Conservation (phyloP, 2,797 vertebrate genomes). For the Coilia nasus region DNA sequence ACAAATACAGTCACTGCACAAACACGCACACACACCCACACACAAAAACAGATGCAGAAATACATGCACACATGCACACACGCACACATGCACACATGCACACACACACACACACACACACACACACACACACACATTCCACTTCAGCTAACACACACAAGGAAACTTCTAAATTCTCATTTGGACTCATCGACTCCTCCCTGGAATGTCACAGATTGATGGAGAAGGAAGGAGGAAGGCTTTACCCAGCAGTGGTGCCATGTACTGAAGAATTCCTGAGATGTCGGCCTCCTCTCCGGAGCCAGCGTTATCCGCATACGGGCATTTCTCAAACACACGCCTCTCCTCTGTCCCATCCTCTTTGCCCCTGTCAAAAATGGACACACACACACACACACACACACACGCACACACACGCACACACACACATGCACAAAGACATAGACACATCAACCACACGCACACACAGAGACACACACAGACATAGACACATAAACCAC, state of each 20-base stretch:
- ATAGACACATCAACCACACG: no score
- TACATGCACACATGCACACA: background rate
- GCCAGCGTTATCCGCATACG: slow-evolving; percentile 84
- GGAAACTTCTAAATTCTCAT: no score
- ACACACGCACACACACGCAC: slow-evolving; percentile 31
- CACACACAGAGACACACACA: slow-evolving; percentile 39
- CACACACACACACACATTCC: background rate
- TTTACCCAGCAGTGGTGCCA: slow-evolving; percentile 90
- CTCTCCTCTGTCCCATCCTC: slow-evolving; percentile 84
- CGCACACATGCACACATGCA: background rate
- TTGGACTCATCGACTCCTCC: no score
- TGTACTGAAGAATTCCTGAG: slow-evolving; percentile 93
- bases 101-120: background rate
- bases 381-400: slow-evolving; percentile 41
- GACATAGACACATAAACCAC: no score
- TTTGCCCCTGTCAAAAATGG: slow-evolving; percentile 77
- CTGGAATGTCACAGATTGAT: background rate
- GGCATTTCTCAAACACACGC: slow-evolving; percentile 84
- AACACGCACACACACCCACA: background rate
- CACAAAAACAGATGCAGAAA: background rate
- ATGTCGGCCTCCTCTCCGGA: slow-evolving; percentile 87
- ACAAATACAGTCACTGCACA: background rate
- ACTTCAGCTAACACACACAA: no score
- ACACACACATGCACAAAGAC: background rate
- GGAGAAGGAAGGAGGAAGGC: background rate